These are phyloP conservation scores for Orthonyx spaldingii DNA, from an alignment of 2,113 vertebrate genomes.

Conservation along the genomic window DNA sequence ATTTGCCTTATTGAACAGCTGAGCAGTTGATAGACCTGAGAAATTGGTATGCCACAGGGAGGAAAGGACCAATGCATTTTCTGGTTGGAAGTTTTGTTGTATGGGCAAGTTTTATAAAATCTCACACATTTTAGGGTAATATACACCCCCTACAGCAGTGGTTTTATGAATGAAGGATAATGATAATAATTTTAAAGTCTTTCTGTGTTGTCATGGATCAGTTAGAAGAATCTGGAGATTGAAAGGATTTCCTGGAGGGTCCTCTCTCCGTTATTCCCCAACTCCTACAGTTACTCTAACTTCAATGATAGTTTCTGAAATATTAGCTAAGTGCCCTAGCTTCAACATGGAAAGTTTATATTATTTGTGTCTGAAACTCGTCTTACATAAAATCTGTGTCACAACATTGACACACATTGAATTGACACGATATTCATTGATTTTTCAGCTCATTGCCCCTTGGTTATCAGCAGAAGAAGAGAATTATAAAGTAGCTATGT, in stretches of 20 bases:
- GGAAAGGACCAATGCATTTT: neutral
- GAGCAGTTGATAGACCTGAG: slow-evolving; percentile 2
- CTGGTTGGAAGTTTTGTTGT: neutral
- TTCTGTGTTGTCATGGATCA: neutral
- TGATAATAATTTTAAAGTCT: neutral
- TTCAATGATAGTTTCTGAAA: neutral
- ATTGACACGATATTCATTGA: neutral
- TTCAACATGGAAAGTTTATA: neutral
- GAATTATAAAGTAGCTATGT: neutral
- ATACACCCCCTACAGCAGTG: neutral
- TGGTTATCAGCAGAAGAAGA: neutral
- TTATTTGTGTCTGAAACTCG: neutral
- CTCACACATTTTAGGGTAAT: neutral
- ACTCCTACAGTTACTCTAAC: neutral
- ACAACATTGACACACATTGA: neutral
- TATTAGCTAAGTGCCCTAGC: neutral
- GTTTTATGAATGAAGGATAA: slow-evolving; percentile 3
- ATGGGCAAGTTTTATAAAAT: neutral
- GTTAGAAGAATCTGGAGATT: neutral
- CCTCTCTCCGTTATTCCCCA: neutral
- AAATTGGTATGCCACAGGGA: slow-evolving; percentile 8
- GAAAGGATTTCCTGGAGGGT: neutral
- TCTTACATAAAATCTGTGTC: neutral
- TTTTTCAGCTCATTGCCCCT: neutral
- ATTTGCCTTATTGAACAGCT: neutral